Base-by-base conservation (phyloP, 2,888 invertebrate species). In the Halocaridina rubra region DNA sequence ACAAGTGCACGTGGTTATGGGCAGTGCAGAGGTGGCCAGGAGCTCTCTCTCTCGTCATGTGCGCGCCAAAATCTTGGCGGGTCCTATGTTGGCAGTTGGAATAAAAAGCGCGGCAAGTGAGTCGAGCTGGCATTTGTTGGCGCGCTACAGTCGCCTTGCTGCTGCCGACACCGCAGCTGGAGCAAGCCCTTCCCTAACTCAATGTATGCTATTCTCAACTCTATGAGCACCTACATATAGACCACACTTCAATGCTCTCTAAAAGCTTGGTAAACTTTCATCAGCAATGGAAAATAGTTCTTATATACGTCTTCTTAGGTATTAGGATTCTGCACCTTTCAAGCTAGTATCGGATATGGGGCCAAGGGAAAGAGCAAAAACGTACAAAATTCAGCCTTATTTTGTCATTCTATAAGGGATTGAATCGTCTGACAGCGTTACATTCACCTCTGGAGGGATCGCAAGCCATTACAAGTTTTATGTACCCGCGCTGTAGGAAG, bases 91-190 rank as follows among this genome's bases (percentile, higher is more conserved):
- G 87, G 85, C 85, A 87, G 87, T 87, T 85, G 85, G 85, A 87
- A 87, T 87, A 87, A 87, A 87, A 87, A 87, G 85, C 85, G 85
- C 87, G 87, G 85, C 85, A 87, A 87, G 87, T 79, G 81, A 81
- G 81, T 81, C 81, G 80, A 85, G 81, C 79, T 81, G 82, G 80
- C 81, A 85, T 87, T 82, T 87, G 87, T 87, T 85, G 87, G 87
- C 82, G 76, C 81, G 82, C 85, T 87, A 81, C 85, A 85, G 79
- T 85, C 84, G 77, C 85, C 86, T 86, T 86, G 86, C 86, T 81
- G 86, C 86, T 81, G 81, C 86, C 82, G 86, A 86, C 86, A 77
- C 80, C 81, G 87, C 87, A 87, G 87, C 87, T 87, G 87, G 87
- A 87, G 81, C 81, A 59, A 69, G 81, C 81, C 87, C 85, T 81